Percentiles rank a stretch among this genome's conserved stretches.
Evolutionary conservation across 2,797 vertebrate genomes (phyloP).

Genomic region (Pelochelys cantorii): DNA sequence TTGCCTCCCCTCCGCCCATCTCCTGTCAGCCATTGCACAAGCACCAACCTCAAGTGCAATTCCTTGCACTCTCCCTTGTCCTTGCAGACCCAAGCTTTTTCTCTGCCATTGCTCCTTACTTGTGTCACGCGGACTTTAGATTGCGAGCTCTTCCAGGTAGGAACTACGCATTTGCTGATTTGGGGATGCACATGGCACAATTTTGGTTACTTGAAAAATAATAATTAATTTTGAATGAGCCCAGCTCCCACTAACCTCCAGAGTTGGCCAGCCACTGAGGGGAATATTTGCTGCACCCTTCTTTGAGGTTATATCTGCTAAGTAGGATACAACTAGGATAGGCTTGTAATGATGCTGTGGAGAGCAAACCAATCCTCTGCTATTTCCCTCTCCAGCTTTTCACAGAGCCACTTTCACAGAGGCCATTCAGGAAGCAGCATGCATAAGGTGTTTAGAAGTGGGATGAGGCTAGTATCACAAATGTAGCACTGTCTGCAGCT

Average conservation of each 20-base stretch:
- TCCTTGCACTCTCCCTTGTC: not conserved
- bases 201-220: not conserved
- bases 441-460: not conserved
- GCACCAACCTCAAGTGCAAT: not conserved
- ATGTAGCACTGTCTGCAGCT: not conserved
- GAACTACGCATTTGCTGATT: not conserved
- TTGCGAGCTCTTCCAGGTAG: constrained; percentile 11
- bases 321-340: not conserved
- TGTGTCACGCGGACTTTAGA: not conserved
- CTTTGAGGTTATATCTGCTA: not conserved
- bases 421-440: not conserved
- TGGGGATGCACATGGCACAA: not conserved
- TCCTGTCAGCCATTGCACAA: not conserved
- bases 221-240: not conserved
- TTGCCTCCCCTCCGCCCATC: not conserved
- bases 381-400: not conserved
- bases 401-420: not conserved
- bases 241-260: not conserved
- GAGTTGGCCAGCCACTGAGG: not conserved
- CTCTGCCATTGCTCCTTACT: not conserved
- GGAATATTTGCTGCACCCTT: not conserved
- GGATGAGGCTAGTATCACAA: not conserved
- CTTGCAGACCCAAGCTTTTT: constrained; percentile 30
- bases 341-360: not conserved
- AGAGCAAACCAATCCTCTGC: not conserved